These are phyloP conservation scores for Acomys russatus DNA, from an alignment of 2,797 vertebrate species.

Conservation along the genomic window DNA sequence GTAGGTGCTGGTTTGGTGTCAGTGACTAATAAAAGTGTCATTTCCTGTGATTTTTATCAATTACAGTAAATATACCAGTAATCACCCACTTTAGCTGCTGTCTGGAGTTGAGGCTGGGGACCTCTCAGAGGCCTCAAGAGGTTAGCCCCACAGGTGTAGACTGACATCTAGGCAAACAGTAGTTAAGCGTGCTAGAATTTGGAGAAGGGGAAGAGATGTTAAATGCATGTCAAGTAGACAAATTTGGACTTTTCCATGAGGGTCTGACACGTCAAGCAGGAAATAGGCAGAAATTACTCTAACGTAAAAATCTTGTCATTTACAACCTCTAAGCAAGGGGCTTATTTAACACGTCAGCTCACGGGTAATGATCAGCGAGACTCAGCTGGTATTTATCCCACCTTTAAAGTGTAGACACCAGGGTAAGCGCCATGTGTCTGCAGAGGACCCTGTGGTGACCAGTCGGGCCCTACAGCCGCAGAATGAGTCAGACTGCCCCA, in stretches of 20 bases:
- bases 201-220: conserved; percentile 77
- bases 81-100: conserved; percentile 77
- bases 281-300: conserved; percentile 88
- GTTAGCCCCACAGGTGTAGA: conserved; percentile 82
- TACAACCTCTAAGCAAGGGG: conserved; percentile 61
- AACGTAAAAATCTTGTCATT: conserved; percentile 89
- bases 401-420: background rate
- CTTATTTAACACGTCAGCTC: conserved; percentile 65
- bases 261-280: conserved; percentile 87
- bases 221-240: conserved; percentile 73
- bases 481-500: background rate
- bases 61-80: conserved; percentile 74
- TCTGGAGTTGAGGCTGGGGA: conserved; percentile 65
- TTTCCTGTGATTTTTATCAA: conserved; percentile 81
- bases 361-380: background rate
- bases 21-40: conserved; percentile 74
- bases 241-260: conserved; percentile 86
- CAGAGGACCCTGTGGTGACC: background rate
- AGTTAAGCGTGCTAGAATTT: conserved; percentile 82
- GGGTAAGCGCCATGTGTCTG: accelerated
- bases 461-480: background rate
- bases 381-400: background rate
- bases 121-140: conserved; percentile 81
- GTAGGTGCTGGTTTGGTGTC: conserved; percentile 66
- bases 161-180: conserved; percentile 86